Conservation (phyloP, 2,888 invertebrate genomes). For the Metopia argyrocephala region DNA sequence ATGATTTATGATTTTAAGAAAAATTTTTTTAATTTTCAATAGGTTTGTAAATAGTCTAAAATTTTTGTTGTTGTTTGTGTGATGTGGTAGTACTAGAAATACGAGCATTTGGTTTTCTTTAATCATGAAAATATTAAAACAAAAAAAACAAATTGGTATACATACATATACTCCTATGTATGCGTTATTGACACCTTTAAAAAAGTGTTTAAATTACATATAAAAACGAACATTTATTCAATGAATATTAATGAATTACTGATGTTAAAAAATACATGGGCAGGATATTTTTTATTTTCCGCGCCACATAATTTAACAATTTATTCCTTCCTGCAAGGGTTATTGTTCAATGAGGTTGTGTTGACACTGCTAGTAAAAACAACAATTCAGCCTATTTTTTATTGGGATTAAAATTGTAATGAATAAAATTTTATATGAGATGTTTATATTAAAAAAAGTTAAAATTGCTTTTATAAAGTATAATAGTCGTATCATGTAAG, state of each 20-base stretch:
- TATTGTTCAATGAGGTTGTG: too few species aligned
- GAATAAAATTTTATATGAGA: too few species aligned
- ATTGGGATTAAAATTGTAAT: too few species aligned
- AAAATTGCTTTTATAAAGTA: too few species aligned
- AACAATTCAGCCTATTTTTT: too few species aligned
- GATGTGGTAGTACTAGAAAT: not conserved
- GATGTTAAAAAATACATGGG: not conserved
- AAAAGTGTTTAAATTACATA: not conserved
- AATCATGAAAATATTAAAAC: not conserved
- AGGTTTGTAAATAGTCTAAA: not conserved
- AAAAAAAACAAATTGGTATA: not conserved
- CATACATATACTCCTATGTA: not conserved
- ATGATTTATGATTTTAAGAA: conserved; percentile 38
- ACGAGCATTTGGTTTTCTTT: not conserved
- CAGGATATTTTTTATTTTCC: too few species aligned
- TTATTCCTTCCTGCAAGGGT: too few species aligned
- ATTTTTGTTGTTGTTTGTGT: not conserved
- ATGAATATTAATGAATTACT: not conserved
- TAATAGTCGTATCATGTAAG: too few species aligned
- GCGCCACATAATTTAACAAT: too few species aligned
- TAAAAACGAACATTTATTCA: not conserved
- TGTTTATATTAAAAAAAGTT: too few species aligned
- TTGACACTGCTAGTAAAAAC: too few species aligned
- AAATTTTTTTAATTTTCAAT: conserved; percentile 1
- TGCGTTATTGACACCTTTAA: not conserved